Percentiles rank a stretch among this genome's conserved stretches.
phyloP scores from a whole-genome alignment of 2,888 invertebrate genomes.

The Lasioglossum calceatum region DNA sequence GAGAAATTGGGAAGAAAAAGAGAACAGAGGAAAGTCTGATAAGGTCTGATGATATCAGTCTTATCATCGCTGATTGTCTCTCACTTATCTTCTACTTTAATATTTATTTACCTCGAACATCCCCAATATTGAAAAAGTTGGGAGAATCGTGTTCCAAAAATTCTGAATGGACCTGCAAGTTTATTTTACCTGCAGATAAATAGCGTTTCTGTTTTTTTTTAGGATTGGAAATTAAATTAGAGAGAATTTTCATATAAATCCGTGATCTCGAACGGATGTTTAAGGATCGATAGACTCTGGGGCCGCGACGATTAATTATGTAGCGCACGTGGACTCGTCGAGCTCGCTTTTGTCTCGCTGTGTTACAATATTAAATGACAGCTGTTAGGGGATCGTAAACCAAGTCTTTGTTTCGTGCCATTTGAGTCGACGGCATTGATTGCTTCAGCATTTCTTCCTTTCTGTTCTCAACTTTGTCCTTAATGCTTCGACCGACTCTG shows the following conservation, averaged over 20 bases:
- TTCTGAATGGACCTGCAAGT: no score
- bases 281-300: background rate
- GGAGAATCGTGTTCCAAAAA: background rate
- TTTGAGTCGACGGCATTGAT: background rate
- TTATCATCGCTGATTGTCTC: background rate
- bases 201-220: no score
- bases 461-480: background rate
- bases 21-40: background rate
- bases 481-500: background rate
- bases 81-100: background rate
- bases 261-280: background rate
- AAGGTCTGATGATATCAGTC: background rate
- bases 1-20: background rate
- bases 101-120: background rate
- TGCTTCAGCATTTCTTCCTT: background rate
- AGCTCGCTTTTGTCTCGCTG: slow-evolving; percentile 7
- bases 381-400: slow-evolving; percentile 32
- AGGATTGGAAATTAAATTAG: no score
- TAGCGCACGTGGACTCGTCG: slow-evolving; percentile 4
- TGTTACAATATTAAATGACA: slow-evolving; percentile 33
- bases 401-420: slow-evolving; percentile 9
- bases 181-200: no score
- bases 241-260: background rate
- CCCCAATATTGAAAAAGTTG: background rate
- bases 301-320: slow-evolving; percentile 16